These are phyloP conservation scores for Chlamydotis undulata DNA, from an alignment of 2,113 vertebrate genomes.

Conservation along the genomic window DNA sequence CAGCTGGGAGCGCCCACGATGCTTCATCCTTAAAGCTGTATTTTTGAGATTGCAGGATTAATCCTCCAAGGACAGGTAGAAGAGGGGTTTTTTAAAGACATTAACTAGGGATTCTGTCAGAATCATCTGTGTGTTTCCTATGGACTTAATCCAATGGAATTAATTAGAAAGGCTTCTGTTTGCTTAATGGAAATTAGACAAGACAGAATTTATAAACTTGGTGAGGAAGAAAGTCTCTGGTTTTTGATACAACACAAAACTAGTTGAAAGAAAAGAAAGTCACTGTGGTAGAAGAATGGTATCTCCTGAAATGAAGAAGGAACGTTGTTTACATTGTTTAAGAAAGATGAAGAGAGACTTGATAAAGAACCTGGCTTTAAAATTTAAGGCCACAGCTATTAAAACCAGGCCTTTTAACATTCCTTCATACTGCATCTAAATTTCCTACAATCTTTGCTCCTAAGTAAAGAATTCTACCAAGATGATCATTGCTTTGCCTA, in stretches of 20 bases:
- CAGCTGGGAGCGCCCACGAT: neutral
- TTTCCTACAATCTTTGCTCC: neutral
- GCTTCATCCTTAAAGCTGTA: neutral
- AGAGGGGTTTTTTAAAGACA: neutral
- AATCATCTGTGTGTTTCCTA: neutral
- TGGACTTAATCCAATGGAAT: constrained; percentile 2
- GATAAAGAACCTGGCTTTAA: neutral
- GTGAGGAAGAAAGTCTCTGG: neutral
- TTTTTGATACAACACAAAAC: neutral
- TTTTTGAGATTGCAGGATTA: neutral
- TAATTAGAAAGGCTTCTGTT: neutral
- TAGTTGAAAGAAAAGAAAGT: neutral
- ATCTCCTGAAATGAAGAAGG: neutral
- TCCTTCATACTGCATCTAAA: neutral
- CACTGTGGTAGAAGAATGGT: neutral
- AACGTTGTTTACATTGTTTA: neutral
- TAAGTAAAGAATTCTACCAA: neutral
- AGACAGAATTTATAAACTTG: neutral
- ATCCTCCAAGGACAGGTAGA: neutral
- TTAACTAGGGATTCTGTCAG: neutral
- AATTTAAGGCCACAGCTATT: neutral
- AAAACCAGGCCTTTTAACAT: neutral
- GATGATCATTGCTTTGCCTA: neutral
- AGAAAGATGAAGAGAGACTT: neutral
- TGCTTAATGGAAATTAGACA: constrained; percentile 14